phyloP scores from a whole-genome alignment of 2,888 invertebrate genomes.

The Dugesia japonica region DNA sequence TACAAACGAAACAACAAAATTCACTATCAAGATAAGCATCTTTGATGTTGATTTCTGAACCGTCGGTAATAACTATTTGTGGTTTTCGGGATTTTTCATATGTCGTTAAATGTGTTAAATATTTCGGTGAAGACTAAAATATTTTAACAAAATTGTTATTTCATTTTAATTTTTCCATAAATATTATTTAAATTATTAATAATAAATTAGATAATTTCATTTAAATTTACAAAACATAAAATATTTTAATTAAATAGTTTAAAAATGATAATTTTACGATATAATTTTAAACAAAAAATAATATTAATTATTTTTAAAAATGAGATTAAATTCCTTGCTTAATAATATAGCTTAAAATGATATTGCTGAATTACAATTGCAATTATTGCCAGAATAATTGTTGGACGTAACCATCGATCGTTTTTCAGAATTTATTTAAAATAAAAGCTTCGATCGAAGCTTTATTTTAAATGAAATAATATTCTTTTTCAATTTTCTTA shows the following conservation, averaged over 20 bases:
- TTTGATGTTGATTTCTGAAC: neutral
- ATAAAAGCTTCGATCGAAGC: no score
- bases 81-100: neutral
- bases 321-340: neutral
- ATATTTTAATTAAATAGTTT: neutral
- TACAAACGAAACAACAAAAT: constrained; percentile 3
- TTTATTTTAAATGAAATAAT: no score
- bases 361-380: no score
- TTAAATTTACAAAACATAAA: neutral
- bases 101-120: neutral
- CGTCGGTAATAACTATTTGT: neutral
- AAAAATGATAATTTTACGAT: neutral
- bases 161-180: no score
- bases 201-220: neutral
- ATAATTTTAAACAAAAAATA: neutral
- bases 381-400: no score
- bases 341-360: no score
- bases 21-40: neutral
- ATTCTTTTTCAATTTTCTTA: no score
- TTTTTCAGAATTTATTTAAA: no score
- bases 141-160: neutral
- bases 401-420: no score
- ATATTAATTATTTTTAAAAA: neutral
- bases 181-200: no score
- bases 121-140: neutral